These are phyloP conservation scores for Drosophila baimaii DNA, from an alignment of 1,140 invertebrate genomes.

Conservation along the genomic window DNA sequence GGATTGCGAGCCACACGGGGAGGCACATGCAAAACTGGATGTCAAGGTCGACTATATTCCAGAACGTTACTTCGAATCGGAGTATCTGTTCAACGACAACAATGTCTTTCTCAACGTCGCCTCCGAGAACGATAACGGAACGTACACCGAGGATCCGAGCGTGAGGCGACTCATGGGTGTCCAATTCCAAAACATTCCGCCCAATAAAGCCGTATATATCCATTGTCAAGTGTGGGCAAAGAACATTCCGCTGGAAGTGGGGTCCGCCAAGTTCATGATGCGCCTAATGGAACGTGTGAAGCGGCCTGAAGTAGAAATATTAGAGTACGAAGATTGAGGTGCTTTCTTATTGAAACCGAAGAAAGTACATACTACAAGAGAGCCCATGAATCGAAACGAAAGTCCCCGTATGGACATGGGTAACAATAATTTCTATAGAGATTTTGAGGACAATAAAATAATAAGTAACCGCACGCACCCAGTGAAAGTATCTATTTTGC, in stretches of 20 bases:
- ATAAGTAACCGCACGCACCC: no score
- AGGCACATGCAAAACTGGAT: no score
- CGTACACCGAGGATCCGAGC: conserved; percentile 12
- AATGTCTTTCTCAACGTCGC: conserved; percentile 5
- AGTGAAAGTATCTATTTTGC: no score
- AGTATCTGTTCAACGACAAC: conserved; percentile 21
- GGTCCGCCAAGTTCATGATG: conserved; percentile 29
- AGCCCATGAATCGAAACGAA: no score
- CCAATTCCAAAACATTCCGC: conserved; percentile 27
- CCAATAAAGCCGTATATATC: conserved; percentile 21
- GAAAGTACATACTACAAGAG: no score
- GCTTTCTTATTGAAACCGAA: no score
- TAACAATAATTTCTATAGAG: no score
- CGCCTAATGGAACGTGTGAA: background rate
- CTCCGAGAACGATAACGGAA: conserved; percentile 13
- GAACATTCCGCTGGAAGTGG: conserved; percentile 48
- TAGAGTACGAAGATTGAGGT: conserved; percentile 4
- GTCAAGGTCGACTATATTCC: conserved; percentile 40
- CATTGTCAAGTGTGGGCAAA: conserved; percentile 55
- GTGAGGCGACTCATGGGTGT: conserved; percentile 38
- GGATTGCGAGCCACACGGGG: no score
- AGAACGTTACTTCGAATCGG: conserved; percentile 24
- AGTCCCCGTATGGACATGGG: background rate
- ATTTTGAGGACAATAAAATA: no score
- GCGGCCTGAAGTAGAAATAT: background rate